Conservation (phyloP, 1,140 invertebrate species). For the Neodiprion pinetum region DNA sequence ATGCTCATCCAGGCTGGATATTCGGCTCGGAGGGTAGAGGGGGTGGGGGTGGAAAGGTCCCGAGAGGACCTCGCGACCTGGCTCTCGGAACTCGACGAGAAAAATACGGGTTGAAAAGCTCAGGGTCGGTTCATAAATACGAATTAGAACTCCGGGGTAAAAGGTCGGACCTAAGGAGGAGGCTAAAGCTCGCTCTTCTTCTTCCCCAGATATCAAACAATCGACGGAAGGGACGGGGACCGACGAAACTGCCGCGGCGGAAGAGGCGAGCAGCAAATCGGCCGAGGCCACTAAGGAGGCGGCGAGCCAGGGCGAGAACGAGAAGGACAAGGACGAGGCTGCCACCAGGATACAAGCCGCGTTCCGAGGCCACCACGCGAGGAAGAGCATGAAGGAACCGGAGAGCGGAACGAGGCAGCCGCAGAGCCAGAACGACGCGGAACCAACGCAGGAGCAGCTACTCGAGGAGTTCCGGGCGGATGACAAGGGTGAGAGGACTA, state of each 20-base stretch:
- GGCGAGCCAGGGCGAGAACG: constrained; percentile 51
- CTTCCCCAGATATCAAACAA: constrained; percentile 43
- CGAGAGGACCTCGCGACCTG: too few species aligned
- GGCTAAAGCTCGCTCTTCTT: too few species aligned
- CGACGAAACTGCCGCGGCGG: constrained; percentile 21
- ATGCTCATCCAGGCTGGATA: too few species aligned
- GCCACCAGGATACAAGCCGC: constrained; percentile 74
- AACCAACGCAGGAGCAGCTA: constrained; percentile 74
- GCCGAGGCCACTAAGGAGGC: constrained; percentile 24
- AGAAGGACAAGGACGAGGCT: constrained; percentile 68
- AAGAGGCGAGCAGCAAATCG: constrained; percentile 33
- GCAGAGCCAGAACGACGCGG: constrained; percentile 54
- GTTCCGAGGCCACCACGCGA: constrained; percentile 68
- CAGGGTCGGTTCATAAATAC: too few species aligned
- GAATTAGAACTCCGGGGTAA: too few species aligned
- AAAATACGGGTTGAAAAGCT: too few species aligned
- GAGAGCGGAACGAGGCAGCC: constrained; percentile 52
- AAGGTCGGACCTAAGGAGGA: too few species aligned
- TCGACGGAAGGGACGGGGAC: constrained; percentile 14
- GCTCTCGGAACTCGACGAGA: too few species aligned
- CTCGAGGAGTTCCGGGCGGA: constrained; percentile 78
- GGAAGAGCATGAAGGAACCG: constrained; percentile 65
- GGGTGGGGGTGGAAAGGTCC: too few species aligned
- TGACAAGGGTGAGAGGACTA: constrained; percentile 71
- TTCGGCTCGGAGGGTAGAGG: too few species aligned